Evolutionary conservation across 2,113 vertebrate species (phyloP), one percentile per base, ranked within the genome.

Genomic region (Dolichallabes microphthalmus): DNA sequence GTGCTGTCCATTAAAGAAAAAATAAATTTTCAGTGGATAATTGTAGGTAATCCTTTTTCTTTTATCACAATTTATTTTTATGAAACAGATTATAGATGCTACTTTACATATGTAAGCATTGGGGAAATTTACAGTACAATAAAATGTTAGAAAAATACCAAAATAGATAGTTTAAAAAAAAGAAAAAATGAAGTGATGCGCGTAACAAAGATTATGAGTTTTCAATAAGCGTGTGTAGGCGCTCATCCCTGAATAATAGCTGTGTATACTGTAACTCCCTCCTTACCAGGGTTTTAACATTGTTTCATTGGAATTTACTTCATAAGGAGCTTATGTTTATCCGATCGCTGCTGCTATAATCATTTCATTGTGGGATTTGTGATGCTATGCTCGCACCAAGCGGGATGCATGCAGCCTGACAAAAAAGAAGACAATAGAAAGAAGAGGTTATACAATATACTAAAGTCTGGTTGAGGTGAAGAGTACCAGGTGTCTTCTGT

Each of bases 401-500:
- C 2, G 15, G 39, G 20, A 45, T 45, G 35, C 14, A 20, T 76
- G 35, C 50, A 63, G 60, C 76, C 73, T 77, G 39, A 58, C 7
- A 53, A 63, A 78, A 82, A 79, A 80, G 4, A 4, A 64, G 32
- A 30, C 64, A 53, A 7, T 58, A 84, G 13, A 50, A n/a, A 20
- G 69, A 35, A 78, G 20, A 53, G 50, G 32, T 68, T 85, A 14
- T 81, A 30, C 39, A 58, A 14, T 81, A 30, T n/a, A 58, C 20
- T 81, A 30, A 27, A 50, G 69, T 17, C 53, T 57, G 57, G 13
- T 57, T 73, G 45, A 85, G 53, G 55, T 84, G n/a, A 58, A 80
- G 39, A 12, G 80, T 35, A 27, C 19, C 3, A 45, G 78, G 55
- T 61, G 17, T 53, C 32, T 15, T 74, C 32, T 63, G 35, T 87